phyloP scores from a whole-genome alignment of 2,113 vertebrate genomes.

The Taxidea taxus region DNA sequence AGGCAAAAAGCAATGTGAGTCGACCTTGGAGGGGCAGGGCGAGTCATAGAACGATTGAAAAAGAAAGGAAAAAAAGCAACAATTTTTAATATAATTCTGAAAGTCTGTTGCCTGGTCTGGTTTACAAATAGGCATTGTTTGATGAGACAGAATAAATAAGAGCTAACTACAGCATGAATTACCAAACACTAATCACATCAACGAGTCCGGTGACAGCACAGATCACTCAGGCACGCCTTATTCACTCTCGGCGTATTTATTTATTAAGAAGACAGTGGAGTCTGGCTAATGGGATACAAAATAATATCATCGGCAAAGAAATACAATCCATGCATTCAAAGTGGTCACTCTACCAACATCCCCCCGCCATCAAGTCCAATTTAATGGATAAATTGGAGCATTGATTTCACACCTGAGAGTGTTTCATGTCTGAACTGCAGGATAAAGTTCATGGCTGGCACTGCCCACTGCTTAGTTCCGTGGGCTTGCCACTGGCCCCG shows the following conservation, averaged over 20 bases:
- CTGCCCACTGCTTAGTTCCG: conserved; percentile 59
- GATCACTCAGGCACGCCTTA: conserved; percentile 50
- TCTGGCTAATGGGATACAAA: not conserved
- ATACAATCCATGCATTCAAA: conserved; percentile 52
- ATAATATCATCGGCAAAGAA: conserved; percentile 61
- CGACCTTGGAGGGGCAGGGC: conserved; percentile 87
- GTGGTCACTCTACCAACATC: not conserved
- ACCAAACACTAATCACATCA: conserved; percentile 63
- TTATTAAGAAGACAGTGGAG: conserved; percentile 70
- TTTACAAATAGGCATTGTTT: conserved; percentile 56
- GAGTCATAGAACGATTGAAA: not conserved
- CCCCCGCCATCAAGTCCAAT: not conserved
- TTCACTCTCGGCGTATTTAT: conserved; percentile 63
- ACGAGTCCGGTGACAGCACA: conserved; percentile 68
- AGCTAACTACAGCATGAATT: conserved; percentile 63
- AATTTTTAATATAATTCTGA: conserved; percentile 6
- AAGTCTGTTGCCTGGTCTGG: not conserved
- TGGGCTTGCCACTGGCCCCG: conserved; percentile 69
- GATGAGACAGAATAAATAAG: conserved; percentile 57
- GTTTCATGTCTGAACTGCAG: conserved; percentile 42
- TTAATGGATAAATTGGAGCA: conserved; percentile 57
- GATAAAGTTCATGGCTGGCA: conserved; percentile 79
- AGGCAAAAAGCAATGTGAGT: conserved; percentile 86
- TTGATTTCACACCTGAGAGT: conserved; percentile 67
- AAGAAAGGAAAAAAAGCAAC: conserved; percentile 63